Evolutionary conservation across 2,888 invertebrate genomes (phyloP).

Genomic region (Ommatoiulus sabulosus): DNA sequence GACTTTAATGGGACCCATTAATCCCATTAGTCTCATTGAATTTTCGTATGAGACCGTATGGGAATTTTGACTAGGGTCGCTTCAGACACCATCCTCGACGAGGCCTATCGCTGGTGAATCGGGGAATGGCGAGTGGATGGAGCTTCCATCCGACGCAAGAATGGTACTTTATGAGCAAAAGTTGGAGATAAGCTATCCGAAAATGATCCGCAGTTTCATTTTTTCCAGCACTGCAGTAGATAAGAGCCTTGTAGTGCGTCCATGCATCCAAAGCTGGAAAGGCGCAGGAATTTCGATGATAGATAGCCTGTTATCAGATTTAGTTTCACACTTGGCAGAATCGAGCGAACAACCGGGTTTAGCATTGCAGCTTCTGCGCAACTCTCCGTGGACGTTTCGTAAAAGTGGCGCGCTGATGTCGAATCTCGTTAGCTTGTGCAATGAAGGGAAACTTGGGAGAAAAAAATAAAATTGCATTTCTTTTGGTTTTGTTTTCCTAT

Average conservation of each 20-base stretch:
- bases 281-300: background rate
- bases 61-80: too few relatives aligned
- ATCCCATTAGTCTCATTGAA: too few relatives aligned
- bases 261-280: background rate
- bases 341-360: background rate
- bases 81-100: background rate
- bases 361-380: background rate
- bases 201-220: slow-evolving; percentile 17
- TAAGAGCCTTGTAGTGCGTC: too few relatives aligned
- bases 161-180: background rate
- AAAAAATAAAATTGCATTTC: background rate
- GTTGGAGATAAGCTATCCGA: background rate
- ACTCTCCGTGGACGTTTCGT: background rate
- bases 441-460: background rate
- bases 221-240: background rate
- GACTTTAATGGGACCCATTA: too few relatives aligned
- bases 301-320: slow-evolving; percentile 31
- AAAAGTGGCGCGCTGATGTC: background rate
- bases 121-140: background rate
- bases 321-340: background rate
- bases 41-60: too few relatives aligned
- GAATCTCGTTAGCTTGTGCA: background rate
- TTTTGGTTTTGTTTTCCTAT: slow-evolving; percentile 17
- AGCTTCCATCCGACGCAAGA: background rate
- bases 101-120: background rate